These are phyloP conservation scores for Helicolenus hilgendorfi DNA, from an alignment of 2,797 vertebrate species.

Conservation along the genomic window DNA sequence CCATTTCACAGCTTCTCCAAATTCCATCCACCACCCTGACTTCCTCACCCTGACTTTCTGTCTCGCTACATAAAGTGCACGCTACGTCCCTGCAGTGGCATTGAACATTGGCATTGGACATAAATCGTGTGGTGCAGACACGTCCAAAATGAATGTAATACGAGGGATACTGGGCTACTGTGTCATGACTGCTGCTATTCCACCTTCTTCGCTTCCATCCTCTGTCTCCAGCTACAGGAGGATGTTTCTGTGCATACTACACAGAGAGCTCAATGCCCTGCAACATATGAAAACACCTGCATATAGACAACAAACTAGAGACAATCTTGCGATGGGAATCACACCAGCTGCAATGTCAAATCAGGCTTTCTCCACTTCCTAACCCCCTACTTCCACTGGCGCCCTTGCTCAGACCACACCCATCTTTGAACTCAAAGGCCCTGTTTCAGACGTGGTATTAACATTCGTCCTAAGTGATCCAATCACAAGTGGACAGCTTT, in stretches of 20 bases:
- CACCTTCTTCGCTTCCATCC: not conserved
- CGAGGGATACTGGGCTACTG: not conserved
- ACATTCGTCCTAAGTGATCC: too few species aligned
- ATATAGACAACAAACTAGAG: not conserved
- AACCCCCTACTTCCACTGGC: not conserved
- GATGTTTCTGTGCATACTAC: not conserved
- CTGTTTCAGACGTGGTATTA: too few species aligned
- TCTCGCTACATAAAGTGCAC: not conserved
- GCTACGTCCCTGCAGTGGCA: not conserved
- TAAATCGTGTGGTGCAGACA: conserved; percentile 15
- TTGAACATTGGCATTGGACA: not conserved
- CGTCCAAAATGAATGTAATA: not conserved
- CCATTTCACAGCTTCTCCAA: conserved; percentile 15
- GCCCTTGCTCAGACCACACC: not conserved
- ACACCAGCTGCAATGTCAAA: not conserved
- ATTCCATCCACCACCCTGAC: not conserved
- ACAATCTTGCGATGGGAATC: not conserved
- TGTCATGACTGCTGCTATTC: conserved; percentile 10
- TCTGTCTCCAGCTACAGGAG: not conserved
- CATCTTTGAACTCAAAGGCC: not conserved
- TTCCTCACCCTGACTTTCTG: conserved; percentile 6
- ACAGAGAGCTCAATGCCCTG: not conserved
- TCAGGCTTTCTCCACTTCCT: not conserved
- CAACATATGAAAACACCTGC: not conserved
- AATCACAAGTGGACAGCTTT: too few species aligned